Conservation (phyloP, 1,140 invertebrate genomes). For the honey bee (Apis mellifera) region Amel_HAv3.1 CM009934.2:8221501-8222000, state of each 20-base stretch:
- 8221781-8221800: not conserved
- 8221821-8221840: conserved; percentile 51
- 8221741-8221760: no score
- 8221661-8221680: not conserved
- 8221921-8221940: conserved; percentile 47
- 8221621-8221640: not conserved
- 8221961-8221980: not conserved
- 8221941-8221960: no score
- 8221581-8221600: not conserved
- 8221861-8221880: conserved; percentile 53
- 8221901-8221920: conserved; percentile 68
- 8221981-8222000: conserved; percentile 15
- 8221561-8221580: not conserved
- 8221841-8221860: conserved; percentile 62
- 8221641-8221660: not conserved
- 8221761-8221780: conserved; percentile 14
- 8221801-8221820: conserved; percentile 16
- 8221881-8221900: conserved; percentile 54
- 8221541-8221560: no score
- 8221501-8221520: no score
- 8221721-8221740: no score
- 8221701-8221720: not conserved
- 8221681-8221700: conserved; percentile 12
- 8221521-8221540: no score
- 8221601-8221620: no score